Conservation (phyloP, 2,113 vertebrate species). For the Ivindomyrus marchei region DNA sequence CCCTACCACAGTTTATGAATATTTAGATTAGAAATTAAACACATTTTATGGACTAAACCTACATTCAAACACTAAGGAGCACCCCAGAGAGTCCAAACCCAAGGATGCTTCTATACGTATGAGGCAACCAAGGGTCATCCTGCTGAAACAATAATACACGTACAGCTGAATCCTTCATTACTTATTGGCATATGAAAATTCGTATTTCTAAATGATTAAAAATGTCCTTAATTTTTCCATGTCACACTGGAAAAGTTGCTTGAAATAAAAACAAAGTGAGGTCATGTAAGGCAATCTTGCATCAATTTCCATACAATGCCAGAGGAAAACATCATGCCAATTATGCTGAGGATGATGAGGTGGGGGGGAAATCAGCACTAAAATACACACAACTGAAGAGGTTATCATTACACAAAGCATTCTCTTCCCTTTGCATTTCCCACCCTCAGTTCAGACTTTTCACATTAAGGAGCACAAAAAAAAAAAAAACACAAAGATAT, state of each 20-base stretch:
- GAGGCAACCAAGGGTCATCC: neutral
- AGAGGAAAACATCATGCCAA: neutral
- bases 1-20: neutral
- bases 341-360: neutral
- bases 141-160: neutral
- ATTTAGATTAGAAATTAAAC: neutral
- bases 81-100: slow-evolving; percentile 25
- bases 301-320: neutral
- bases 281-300: neutral
- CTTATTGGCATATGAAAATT: neutral
- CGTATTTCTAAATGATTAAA: neutral
- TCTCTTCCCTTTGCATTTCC: neutral
- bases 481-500: neutral
- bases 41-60: slow-evolving; percentile 3
- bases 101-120: neutral
- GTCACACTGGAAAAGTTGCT: neutral
- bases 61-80: slow-evolving; percentile 2
- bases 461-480: neutral
- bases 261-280: neutral
- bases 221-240: neutral
- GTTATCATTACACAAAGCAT: neutral
- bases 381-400: neutral
- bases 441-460: neutral
- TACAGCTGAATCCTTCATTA: neutral
- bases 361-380: neutral